Evolutionary conservation across 2,888 invertebrate genomes (phyloP), one percentile per base, ranked within the genome.

Genomic region (Tyria jacobaeae): DNA sequence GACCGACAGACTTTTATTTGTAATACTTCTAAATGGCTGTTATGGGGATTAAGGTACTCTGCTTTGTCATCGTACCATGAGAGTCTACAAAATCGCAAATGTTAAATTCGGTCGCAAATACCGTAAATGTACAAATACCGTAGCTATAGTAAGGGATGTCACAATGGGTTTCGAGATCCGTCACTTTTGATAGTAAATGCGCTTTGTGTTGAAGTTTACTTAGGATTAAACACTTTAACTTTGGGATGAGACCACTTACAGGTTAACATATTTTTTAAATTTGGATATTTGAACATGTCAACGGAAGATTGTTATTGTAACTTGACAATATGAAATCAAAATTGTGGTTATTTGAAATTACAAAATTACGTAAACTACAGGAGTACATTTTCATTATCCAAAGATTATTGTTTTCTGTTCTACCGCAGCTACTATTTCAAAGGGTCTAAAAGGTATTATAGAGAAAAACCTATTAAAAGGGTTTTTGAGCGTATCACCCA

Each of bases 11-110:
- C 91, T 92, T 91, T 90, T 94, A 93, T 92, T 91, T 92, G 92
- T 91, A 88, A 89, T 89, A 78, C 80, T 87, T 87, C 89, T 93
- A 93, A 93, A 93, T 93, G 92, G 89, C 90, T 93, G 90, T 92
- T 90, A 89, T 89, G 83, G 87, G 90, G 92, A 92, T 93, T 92
- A 93, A 86, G 87, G 89, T 87, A 85, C 83, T 81, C 73, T 71
- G 87, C 89, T 83, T 92, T 93, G 92, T 92, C 89, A 87, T 84
- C 86, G 79, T 71, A 72, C 77, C 83, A 80, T 82, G 83, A 78
- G 71, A 84, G 82, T 81, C 72, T 75, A 73, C 76, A 78, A 76
- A 85, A 84, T 83, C 82, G 81, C 80, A 81, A 85, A 86, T 86
- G 83, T 85, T 57, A 65, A 61, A 62, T 65, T 67, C 44, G 61